Evolutionary conservation across 2,888 invertebrate species (phyloP), one percentile per base, ranked within the genome.

Genomic region (Cabera pusaria): DNA sequence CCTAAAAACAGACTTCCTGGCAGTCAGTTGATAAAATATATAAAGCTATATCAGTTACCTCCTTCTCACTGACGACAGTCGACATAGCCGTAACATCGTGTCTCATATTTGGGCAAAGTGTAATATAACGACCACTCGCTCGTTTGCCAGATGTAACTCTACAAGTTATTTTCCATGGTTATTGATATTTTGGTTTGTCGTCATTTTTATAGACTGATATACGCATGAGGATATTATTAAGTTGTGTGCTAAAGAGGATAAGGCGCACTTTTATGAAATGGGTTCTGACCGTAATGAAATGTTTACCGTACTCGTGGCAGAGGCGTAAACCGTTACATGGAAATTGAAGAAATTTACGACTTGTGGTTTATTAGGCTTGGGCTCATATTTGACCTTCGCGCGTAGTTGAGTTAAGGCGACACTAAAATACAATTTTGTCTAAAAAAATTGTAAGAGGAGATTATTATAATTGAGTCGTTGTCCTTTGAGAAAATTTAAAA

Each of bases 121-220:
- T 44, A 44, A 44, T 38, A 38, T 34, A 43, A 43, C 33, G 29
- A 20, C 31, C 26, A 18, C 20, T 29, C 29, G 22, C 28, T 22
- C 21, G 31, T 31, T 19, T 26, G 19, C 38, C 43, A 38, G 37
- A 44, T 44, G 43, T 43, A 37, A 29, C 25, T 17, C 29, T 9
- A 26, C 34, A 24, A 42, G 32, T 44, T 29, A 38, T 38, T 37
- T 37, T 21, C 35, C 31, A 32, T 24, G 31, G 31, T 24, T 39
- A 44, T 44, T 39, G 44, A 39, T 44, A 44, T 44, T 44, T 44
- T 28, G 24, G 35, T 32, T 39, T 35, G 39, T 35, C 29, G 24
- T 44, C 34, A 34, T 35, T 44, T 44, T 44, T 44, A 44, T 38
- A 35, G 21, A 12, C 37, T 29, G 22, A 14, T 34, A 38, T 44